Evolutionary conservation across 2,888 invertebrate genomes (phyloP).

Genomic region (Capitulum mitella): DNA sequence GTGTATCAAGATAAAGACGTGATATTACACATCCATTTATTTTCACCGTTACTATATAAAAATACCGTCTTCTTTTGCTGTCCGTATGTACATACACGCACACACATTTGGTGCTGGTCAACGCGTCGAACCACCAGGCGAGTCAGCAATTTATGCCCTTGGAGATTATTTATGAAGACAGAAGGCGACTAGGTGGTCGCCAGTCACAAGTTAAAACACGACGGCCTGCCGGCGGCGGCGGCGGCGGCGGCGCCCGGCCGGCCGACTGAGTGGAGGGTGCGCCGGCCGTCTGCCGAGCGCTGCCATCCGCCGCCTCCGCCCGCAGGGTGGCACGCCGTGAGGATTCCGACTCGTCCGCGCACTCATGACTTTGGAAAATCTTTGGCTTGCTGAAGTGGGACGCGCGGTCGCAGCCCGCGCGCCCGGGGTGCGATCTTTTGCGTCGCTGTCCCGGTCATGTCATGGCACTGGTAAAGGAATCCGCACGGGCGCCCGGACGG

Average conservation of each 20-base stretch:
- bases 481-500: neutral
- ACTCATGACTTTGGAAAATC: neutral
- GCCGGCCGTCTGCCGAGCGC: neutral
- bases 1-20: neutral
- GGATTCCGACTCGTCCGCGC: neutral
- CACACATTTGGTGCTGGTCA: neutral
- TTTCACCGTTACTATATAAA: conserved; percentile 24
- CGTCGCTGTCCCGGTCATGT: neutral
- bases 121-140: neutral
- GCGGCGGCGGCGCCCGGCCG: neutral
- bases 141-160: neutral
- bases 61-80: conserved; percentile 1
- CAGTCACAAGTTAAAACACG: neutral
- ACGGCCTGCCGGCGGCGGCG: neutral
- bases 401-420: too few species aligned
- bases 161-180: conserved; percentile 7
- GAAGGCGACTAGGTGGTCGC: neutral
- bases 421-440: neutral
- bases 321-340: neutral
- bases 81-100: conserved; percentile 10
- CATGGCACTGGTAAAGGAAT: conserved; percentile 16
- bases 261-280: neutral
- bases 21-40: conserved; percentile 10
- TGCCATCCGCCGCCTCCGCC: neutral
- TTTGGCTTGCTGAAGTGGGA: conserved; percentile 12